Percentiles rank a stretch among this genome's conserved stretches.
Conservation (phyloP, 2,797 vertebrate species). For the Artibeus lituratus region DNA sequence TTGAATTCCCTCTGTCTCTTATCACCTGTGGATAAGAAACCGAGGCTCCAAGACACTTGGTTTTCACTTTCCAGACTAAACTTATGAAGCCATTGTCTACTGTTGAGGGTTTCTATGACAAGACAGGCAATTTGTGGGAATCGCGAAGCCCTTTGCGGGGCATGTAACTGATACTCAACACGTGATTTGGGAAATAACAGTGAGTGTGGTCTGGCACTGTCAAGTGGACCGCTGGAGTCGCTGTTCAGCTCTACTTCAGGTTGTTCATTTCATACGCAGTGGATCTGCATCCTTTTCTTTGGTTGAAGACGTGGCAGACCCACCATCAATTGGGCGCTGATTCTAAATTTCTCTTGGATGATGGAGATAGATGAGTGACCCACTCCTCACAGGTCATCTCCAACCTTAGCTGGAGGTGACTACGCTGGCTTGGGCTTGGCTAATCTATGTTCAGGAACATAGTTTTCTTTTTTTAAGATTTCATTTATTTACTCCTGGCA, state of each 20-base stretch:
- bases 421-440: too few species aligned
- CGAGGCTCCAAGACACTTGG: neutral
- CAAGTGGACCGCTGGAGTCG: neutral
- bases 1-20: neutral
- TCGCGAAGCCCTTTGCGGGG: neutral
- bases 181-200: neutral
- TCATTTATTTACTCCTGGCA: neutral
- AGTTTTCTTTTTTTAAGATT: neutral
- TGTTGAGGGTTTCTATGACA: neutral
- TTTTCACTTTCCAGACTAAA: neutral
- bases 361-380: accelerated
- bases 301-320: accelerated
- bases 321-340: accelerated
- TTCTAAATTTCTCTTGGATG: neutral
- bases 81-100: accelerated
- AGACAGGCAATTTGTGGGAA: accelerated
- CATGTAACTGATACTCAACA: too few species aligned
- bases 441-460: neutral
- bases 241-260: neutral
- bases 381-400: too few species aligned
- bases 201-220: neutral
- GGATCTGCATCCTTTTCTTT: neutral
- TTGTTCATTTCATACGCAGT: accelerated
- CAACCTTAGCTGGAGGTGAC: too few species aligned
- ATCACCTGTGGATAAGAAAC: neutral